phyloP scores from a whole-genome alignment of 2,797 vertebrate genomes.

The Siniperca obscura region DNA sequence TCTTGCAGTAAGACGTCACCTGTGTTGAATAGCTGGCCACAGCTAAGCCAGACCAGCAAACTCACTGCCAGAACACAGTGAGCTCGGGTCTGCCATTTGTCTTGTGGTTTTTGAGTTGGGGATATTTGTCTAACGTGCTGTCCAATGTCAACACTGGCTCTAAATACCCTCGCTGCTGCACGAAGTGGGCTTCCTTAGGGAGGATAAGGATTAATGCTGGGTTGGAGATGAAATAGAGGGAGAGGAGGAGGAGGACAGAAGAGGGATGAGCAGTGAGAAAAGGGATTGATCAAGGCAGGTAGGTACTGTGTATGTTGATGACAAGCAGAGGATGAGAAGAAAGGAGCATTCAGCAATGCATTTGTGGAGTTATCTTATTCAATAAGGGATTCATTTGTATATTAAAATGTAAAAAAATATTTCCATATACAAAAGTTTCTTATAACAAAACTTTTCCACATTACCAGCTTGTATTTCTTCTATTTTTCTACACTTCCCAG shows the following conservation, averaged over 20 bases:
- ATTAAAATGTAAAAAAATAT: neutral
- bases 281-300: conserved; percentile 51
- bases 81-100: conserved; percentile 80
- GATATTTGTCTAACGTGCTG: conserved; percentile 81
- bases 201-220: conserved; percentile 77
- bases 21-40: conserved; percentile 68
- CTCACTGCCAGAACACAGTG: conserved; percentile 74
- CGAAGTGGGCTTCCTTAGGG: conserved; percentile 78
- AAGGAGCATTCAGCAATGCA: conserved; percentile 41
- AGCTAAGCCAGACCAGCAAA: conserved; percentile 68
- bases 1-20: conserved; percentile 77
- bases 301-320: conserved; percentile 43
- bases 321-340: conserved; percentile 33
- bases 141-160: conserved; percentile 85
- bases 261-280: conserved; percentile 56
- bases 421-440: conserved; percentile 24
- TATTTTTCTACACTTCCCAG: conserved; percentile 3
- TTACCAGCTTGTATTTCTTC: neutral
- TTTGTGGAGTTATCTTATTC: conserved; percentile 46
- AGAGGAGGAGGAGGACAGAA: conserved; percentile 47
- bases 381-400: conserved; percentile 32
- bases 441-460: neutral
- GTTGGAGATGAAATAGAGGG: conserved; percentile 62
- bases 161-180: conserved; percentile 77
- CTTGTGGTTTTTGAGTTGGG: conserved; percentile 80